phyloP scores from a whole-genome alignment of 2,888 invertebrate species.

The Heliconius aoede region DNA sequence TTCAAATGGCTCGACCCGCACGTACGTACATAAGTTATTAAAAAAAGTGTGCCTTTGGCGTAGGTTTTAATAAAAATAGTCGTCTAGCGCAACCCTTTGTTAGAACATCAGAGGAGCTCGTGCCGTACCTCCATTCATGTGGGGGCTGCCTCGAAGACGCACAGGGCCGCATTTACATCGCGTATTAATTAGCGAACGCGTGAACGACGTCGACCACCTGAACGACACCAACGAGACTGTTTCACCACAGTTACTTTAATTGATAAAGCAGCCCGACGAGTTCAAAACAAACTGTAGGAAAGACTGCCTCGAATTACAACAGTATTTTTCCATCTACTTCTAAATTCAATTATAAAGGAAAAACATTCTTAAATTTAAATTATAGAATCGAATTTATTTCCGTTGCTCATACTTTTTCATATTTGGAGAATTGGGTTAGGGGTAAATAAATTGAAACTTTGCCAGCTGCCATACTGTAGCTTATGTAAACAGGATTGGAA shows the following conservation, averaged over 20 bases:
- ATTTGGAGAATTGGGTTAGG: constrained; percentile 47
- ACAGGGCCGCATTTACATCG: constrained; percentile 64
- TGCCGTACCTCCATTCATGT: constrained; percentile 75
- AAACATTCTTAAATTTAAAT: constrained; percentile 42
- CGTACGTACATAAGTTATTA: constrained; percentile 81
- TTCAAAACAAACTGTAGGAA: constrained; percentile 21
- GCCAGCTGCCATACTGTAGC: constrained; percentile 44
- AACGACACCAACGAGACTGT: neutral
- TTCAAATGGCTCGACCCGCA: constrained; percentile 64
- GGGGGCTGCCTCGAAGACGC: constrained; percentile 74
- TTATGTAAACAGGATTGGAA: constrained; percentile 44
- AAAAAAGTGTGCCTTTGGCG: constrained; percentile 80
- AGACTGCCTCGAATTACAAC: constrained; percentile 21
- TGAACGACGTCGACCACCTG: neutral
- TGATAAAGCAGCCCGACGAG: constrained; percentile 8
- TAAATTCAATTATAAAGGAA: constrained; percentile 40
- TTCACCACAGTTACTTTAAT: constrained; percentile 11
- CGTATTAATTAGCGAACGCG: constrained; percentile 54
- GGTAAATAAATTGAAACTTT: constrained; percentile 48
- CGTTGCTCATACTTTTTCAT: constrained; percentile 47
- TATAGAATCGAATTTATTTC: constrained; percentile 45
- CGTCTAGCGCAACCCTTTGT: constrained; percentile 80
- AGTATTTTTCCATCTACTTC: constrained; percentile 28
- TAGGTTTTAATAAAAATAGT: constrained; percentile 84
- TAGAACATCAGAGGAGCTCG: constrained; percentile 76